Conservation (phyloP, 2,113 vertebrate species). For the Salvelinus sp. region DNA sequence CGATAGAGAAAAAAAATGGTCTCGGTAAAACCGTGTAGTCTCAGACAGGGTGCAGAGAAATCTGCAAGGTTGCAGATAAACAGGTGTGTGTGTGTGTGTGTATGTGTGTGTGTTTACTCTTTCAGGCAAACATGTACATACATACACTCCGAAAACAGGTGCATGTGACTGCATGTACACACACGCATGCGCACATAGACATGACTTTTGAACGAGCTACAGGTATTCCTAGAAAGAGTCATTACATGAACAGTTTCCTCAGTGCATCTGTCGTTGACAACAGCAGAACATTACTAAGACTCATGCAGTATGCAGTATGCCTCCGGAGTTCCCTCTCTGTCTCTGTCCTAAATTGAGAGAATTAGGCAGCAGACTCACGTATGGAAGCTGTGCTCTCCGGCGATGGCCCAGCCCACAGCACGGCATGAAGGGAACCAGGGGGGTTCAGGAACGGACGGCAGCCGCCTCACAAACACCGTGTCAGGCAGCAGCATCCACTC, state of each 20-base stretch:
- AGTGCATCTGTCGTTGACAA: neutral
- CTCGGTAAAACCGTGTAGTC: neutral
- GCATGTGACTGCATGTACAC: neutral
- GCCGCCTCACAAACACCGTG: slow-evolving; percentile 77
- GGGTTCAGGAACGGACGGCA: slow-evolving; percentile 63
- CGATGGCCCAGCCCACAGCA: slow-evolving; percentile 98
- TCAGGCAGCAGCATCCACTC: slow-evolving; percentile 73
- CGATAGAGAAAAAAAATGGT: neutral
- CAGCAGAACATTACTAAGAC: neutral
- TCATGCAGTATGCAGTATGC: too few relatives aligned
- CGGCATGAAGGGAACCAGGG: slow-evolving; percentile 91
- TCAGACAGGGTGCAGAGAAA: neutral
- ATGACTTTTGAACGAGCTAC: neutral
- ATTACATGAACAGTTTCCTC: neutral
- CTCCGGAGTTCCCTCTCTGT: neutral
- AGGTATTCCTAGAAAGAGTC: neutral
- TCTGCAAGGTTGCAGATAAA: neutral
- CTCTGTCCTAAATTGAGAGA: slow-evolving; percentile 20
- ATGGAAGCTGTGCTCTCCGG: slow-evolving; percentile 91
- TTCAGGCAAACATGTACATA: neutral
- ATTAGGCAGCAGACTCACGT: slow-evolving; percentile 81
- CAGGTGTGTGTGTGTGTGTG: too few relatives aligned
- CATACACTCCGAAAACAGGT: neutral
- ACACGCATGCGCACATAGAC: neutral
- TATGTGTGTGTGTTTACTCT: too few relatives aligned